Conservation (phyloP, 2,113 vertebrate genomes). For the Rallus limicola region DNA sequence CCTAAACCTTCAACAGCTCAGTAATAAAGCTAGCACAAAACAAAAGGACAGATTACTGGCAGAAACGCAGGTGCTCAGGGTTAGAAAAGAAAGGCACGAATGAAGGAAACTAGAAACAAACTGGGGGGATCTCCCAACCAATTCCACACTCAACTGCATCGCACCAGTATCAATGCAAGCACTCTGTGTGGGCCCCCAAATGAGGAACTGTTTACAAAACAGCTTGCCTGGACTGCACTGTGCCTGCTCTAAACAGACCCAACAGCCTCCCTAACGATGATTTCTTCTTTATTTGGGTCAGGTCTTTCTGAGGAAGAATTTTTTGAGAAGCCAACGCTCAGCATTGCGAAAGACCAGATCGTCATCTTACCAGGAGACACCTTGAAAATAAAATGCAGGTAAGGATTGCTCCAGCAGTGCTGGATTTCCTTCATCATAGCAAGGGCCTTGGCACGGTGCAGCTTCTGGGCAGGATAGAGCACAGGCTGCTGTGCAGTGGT, state of each 20-base stretch:
- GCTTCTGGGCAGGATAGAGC: not conserved
- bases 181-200: not conserved
- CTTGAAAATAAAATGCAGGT: conserved; percentile 74
- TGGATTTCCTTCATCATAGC: not conserved
- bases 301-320: conserved; percentile 47
- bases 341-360: conserved; percentile 21
- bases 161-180: not conserved
- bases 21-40: not conserved
- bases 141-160: not conserved
- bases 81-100: not conserved
- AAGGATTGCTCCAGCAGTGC: not conserved
- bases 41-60: not conserved
- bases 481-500: not conserved
- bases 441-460: not conserved
- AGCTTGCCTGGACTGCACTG: not conserved
- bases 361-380: conserved; percentile 48
- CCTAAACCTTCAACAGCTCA: not conserved
- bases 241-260: not conserved
- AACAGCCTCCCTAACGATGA: not conserved
- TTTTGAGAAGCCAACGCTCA: conserved; percentile 57
- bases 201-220: conserved; percentile 47
- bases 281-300: conserved; percentile 32
- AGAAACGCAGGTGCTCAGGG: not conserved
- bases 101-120: not conserved
- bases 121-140: not conserved